Evolutionary conservation across 2,888 invertebrate species (phyloP), one percentile per base, ranked within the genome.

Genomic region (Phymatocera aterrima): DNA sequence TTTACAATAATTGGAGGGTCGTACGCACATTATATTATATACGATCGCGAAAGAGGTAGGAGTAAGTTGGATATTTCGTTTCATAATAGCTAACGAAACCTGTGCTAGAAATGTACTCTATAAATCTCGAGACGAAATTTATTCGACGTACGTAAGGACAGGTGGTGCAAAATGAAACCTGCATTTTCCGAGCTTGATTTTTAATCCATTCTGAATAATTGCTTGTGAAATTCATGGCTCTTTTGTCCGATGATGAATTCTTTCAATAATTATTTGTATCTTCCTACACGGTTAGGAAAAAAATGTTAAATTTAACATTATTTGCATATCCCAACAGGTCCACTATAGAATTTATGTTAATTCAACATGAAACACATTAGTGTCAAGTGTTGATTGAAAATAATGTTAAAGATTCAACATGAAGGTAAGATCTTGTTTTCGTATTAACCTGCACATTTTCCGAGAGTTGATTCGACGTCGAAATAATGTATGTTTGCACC

Each of bases 1-100:
- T 75, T 75, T 43, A 75, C 75, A 75, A 75, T 75, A 75, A 75
- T 75, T 75, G 75, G 75, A 51, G 31, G 72, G 51, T 51, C 31
- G 51, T 72, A 54, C 34, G 31, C 28, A 24, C 72, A 48, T 48
- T 34, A 51, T 51, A 40, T 40, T 4, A 5, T 40, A 57, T 15
- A 28, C 28, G 57, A 24, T 15, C 3, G 57, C 28, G 57, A 57
- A 57, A 57, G 57, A 57, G 57, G 51, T 72, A 54, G 51, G 48
- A 40, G 75, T 57, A 57, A 54, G 57, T 54, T 57, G 40, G 57
- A n/a, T 40, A 54, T n/a, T 24, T 57, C 40, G 57, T 40, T 57
- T 54, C 12, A 28, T 75, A 57, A 54, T 40, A 75, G 57, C 75
- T 54, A 75, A 75, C 75, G 57, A 40, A 75, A 75, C 10, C 51